Base-by-base conservation (phyloP, 1,140 invertebrate species). In the Pentalonia nigronervosa region DNA sequence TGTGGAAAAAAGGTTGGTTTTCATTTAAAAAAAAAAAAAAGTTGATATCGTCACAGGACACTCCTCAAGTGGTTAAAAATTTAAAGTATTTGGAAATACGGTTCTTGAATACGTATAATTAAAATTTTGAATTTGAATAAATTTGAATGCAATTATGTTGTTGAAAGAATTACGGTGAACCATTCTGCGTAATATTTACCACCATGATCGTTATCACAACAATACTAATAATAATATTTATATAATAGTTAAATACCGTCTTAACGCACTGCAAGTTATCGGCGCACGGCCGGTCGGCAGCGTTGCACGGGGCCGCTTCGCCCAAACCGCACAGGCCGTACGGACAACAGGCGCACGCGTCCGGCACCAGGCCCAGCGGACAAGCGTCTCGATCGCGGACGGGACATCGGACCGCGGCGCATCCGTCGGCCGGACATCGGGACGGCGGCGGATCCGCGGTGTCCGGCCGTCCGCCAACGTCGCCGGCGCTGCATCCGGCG, bases 301-400 rank as follows among this genome's bases (percentile, higher is more conserved):
- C 34, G 76, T 90, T 96, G 94, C 96, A 97, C n/a, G 95, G 91
- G 93, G 96, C 95, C 0, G 96, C 96, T 93, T 96, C 96, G 0
- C 95, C 94, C 91, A 95, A 95, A 0, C 96, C 96, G 94, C 96
- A 97, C 34, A 96, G 94, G 56, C 95, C 95, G 50, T 81, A 83
- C 2, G 94, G 93, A 94, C 96, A 97, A 94, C 96, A 97, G 84
- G 95, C 95, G 94, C 96, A 97, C 7, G 95, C 94, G 94, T 97
- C 96, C 81, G 95, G 94, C 8, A 96, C 95, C 34, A 95, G 94
- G 41, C 96, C 96, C 30, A 96, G 94, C 4, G 95, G 94, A 94
- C 96, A 96, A 45, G 94, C 95, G 60, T 83, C 47, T n/a, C 1
- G 91, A 9, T 83, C 47, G 76, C 7, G n/a, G 60, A 34, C 60